Evolutionary conservation across 1,140 invertebrate species (phyloP).

Genomic region (Drosophila miranda): DNA sequence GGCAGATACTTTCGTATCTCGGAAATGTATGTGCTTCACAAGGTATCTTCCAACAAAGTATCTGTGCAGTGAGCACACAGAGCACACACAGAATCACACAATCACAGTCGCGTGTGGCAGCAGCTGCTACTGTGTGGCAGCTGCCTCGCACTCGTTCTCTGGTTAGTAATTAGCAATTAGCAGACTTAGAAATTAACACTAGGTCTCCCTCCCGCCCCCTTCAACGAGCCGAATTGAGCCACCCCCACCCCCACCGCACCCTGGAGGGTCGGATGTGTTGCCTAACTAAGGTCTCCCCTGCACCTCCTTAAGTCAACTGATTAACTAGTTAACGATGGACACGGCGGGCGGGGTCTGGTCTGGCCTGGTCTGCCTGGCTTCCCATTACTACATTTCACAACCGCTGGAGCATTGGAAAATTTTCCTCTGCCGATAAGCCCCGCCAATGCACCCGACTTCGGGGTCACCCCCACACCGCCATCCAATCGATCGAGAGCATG

Average conservation of each 20-base stretch:
- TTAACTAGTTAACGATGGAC: too few relatives aligned
- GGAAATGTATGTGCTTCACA: slow-evolving; percentile 11
- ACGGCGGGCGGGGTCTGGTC: too few relatives aligned
- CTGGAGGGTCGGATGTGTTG: too few relatives aligned
- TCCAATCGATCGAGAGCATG: too few relatives aligned
- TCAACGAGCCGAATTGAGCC: slow-evolving; percentile 47
- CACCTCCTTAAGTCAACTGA: too few relatives aligned
- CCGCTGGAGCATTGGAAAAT: too few relatives aligned
- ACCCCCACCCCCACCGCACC: background rate
- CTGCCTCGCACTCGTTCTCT: slow-evolving; percentile 22
- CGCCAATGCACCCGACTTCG: too few relatives aligned
- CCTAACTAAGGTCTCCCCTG: too few relatives aligned
- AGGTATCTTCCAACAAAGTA: slow-evolving; percentile 12
- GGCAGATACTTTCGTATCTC: background rate
- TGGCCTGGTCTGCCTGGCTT: background rate
- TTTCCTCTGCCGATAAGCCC: too few relatives aligned
- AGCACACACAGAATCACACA: background rate
- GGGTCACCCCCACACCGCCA: too few relatives aligned
- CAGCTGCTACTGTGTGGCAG: background rate
- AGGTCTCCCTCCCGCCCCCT: slow-evolving; percentile 1
- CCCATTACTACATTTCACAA: too few relatives aligned
- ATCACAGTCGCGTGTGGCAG: too few relatives aligned
- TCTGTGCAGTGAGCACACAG: background rate
- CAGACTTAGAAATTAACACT: slow-evolving; percentile 24
- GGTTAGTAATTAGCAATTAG: slow-evolving; percentile 41